Base-by-base conservation (phyloP, 1,140 invertebrate genomes). In the Globodera rostochiensis region DNA sequence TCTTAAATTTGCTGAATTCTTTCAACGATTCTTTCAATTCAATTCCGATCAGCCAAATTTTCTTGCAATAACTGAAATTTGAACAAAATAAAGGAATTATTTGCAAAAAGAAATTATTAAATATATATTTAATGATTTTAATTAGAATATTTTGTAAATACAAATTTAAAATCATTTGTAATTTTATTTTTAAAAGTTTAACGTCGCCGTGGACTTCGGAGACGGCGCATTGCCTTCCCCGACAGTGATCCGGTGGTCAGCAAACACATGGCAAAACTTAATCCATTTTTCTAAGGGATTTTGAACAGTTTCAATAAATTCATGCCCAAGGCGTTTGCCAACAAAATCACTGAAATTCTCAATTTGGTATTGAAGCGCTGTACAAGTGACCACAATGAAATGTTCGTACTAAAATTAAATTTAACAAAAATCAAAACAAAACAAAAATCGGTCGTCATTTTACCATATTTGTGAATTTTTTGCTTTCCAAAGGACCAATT, bases 361-460 rank as follows among this genome's bases (percentile, higher is more conserved):
- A 64, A 64, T 76, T 53, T 76, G 36, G 36, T 45, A 76, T n/a
- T 36, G 7, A 47, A 7, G 36, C n/a, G 19, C 15, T 3, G 74
- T 46, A 47, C 74, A 76, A 8, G 74, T 49, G 66, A 76, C 66
- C 45, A 76, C 57, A 76, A 76, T 21, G n/a, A 76, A 76, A 76
- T 76, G 50, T 57, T 76, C 1, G 46, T 76, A 76, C 74, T 76
- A 64, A 57, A 76, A 19, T 45, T 49, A 36, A 53, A 53, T 2
- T 53, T 0, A 53, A 8, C 53, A 53, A 53, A 53, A 53, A 6
- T 53, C 53, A 25, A 25, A 25, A 25, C 53, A 36, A 36, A 3
- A 3, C 36, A 36, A 36, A 36, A 36, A 36, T 25, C 25, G 25
- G 25, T 25, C 25, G 36, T 36, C 36, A 36, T 36, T 36, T 8